Percentiles rank a stretch among this genome's conserved stretches.
Conservation (phyloP, 1,140 invertebrate species). For the Penaeus vannamei region DNA sequence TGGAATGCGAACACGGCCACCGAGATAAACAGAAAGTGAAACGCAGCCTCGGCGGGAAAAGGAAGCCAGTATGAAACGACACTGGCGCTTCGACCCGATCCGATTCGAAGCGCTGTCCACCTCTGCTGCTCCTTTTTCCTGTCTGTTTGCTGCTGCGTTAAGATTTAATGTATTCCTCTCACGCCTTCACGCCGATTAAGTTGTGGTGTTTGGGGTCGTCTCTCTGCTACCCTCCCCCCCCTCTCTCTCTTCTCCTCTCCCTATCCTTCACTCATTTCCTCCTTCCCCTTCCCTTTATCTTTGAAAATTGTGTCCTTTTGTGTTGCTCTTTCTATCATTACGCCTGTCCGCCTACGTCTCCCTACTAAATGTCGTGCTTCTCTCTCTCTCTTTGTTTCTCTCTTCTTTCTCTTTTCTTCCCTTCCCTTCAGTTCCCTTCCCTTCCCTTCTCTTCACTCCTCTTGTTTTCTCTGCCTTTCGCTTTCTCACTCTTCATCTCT, state of each 20-base stretch:
- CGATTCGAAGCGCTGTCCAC: too few relatives aligned
- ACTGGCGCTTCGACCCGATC: too few relatives aligned
- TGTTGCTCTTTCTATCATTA: not conserved
- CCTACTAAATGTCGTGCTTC: not conserved
- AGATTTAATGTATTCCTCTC: too few relatives aligned
- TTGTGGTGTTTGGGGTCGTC: not conserved
- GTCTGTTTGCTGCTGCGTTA: too few relatives aligned
- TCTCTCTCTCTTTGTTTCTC: not conserved
- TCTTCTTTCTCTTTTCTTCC: not conserved
- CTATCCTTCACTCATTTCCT: not conserved
- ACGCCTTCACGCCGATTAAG: too few relatives aligned
- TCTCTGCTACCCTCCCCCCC: not conserved
- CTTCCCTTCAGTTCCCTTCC: not conserved
- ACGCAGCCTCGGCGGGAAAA: too few relatives aligned
- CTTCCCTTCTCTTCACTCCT: not conserved
- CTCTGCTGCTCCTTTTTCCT: too few relatives aligned
- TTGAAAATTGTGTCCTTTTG: not conserved
- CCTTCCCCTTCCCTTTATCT: not conserved
- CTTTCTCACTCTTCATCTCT: not conserved
- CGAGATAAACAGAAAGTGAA: too few relatives aligned
- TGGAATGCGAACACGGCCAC: too few relatives aligned
- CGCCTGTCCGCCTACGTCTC: not conserved
- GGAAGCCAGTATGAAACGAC: too few relatives aligned
- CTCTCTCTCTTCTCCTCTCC: not conserved
- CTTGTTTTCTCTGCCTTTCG: not conserved